Evolutionary conservation across 2,888 invertebrate species (phyloP).

Genomic region (Pollenia amentaria): DNA sequence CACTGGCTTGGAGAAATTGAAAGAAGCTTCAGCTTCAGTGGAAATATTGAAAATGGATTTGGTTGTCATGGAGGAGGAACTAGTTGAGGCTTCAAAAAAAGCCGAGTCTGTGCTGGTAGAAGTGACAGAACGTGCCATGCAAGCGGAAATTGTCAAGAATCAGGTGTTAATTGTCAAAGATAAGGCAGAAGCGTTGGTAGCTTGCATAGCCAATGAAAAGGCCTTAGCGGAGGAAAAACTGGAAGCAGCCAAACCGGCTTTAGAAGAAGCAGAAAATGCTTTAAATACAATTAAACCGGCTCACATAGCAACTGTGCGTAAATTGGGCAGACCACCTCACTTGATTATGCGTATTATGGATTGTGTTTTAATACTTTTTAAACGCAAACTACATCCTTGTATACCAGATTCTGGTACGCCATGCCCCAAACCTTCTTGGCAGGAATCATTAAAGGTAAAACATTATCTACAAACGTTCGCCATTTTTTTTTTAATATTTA

Average conservation of each 20-base stretch:
- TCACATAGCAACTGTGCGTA: constrained; percentile 97
- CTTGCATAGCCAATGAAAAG: constrained; percentile 95
- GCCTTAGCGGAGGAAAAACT: constrained; percentile 95
- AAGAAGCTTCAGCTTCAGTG: constrained; percentile 97
- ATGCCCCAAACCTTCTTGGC: constrained; percentile 98
- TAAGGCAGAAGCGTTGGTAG: constrained; percentile 95
- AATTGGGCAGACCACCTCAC: constrained; percentile 97
- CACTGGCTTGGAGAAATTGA: constrained; percentile 96
- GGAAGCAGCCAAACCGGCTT: constrained; percentile 97
- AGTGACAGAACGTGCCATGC: constrained; percentile 96
- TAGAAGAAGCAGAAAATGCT: constrained; percentile 97
- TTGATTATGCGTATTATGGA: constrained; percentile 99
- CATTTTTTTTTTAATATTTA: constrained; percentile 5
- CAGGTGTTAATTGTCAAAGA: constrained; percentile 98
- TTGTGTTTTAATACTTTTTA: constrained; percentile 96
- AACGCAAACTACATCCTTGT: constrained; percentile 93
- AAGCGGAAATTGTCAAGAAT: constrained; percentile 97
- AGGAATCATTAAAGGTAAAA: constrained; percentile 94
- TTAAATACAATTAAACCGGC: constrained; percentile 98
- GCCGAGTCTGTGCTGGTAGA: constrained; percentile 94
- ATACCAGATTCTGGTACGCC: constrained; percentile 91
- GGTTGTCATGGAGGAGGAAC: constrained; percentile 96
- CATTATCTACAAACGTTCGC: background rate
- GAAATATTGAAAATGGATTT: constrained; percentile 95
- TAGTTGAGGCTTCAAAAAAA: constrained; percentile 96